These are phyloP conservation scores for Circaetus cinerascens DNA, from an alignment of 2,113 vertebrate species.

Conservation along the genomic window DNA sequence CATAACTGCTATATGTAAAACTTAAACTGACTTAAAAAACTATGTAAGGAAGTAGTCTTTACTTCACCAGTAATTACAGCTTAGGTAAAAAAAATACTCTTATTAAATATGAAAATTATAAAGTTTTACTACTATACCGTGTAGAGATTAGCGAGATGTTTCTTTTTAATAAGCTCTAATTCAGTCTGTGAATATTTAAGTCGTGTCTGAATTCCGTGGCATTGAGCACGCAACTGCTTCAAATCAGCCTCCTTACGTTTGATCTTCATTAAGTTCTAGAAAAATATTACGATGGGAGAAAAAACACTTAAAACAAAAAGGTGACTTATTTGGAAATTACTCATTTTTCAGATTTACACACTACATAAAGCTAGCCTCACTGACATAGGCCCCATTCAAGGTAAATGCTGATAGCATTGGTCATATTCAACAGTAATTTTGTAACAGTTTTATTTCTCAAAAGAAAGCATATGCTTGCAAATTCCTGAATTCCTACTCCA, in stretches of 20 bases:
- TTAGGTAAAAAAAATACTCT: not conserved
- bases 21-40: not conserved
- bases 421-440: not conserved
- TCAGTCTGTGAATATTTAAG: constrained; percentile 90
- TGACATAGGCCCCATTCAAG: not conserved
- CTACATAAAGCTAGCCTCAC: not conserved
- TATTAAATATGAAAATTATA: not conserved
- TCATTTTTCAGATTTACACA: not conserved
- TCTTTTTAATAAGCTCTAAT: constrained; percentile 82
- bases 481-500: not conserved
- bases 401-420: not conserved
- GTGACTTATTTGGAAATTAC: not conserved
- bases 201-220: constrained; percentile 83
- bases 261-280: constrained; percentile 82
- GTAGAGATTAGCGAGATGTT: constrained; percentile 74
- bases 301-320: not conserved
- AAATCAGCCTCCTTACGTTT: constrained; percentile 87
- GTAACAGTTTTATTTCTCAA: not conserved
- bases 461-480: accelerated
- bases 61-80: not conserved
- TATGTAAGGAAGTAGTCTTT: not conserved
- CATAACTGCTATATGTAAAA: not conserved
- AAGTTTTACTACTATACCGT: constrained; percentile 64
- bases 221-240: constrained; percentile 80
- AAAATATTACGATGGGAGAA: not conserved